These are phyloP conservation scores for Masnerella sp. DNA, from an alignment of 2,888 invertebrate species.

Conservation along the genomic window DNA sequence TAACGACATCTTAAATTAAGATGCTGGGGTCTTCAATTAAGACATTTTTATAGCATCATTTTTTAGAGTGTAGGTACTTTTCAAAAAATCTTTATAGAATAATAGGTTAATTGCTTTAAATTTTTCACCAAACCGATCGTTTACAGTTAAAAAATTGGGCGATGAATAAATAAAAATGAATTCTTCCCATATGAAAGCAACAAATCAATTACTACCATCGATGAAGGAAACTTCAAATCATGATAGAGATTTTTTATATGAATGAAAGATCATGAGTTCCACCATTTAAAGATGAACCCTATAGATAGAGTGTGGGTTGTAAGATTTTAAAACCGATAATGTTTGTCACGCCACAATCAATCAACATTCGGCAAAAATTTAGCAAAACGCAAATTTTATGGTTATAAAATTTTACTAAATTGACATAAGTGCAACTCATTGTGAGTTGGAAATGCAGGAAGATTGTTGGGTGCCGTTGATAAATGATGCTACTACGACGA, in stretches of 20 bases:
- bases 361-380: conserved; percentile 18
- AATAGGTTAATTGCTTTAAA: too few relatives aligned
- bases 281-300: conserved; percentile 1
- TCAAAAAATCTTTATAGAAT: too few relatives aligned
- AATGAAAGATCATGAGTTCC: conserved; percentile 39
- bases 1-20: too few relatives aligned
- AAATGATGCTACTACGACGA: conserved; percentile 73
- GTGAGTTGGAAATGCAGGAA: conserved; percentile 26
- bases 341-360: conserved; percentile 14
- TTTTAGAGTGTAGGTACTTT: too few relatives aligned
- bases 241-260: neutral
- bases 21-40: too few relatives aligned
- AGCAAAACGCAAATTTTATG: neutral
- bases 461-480: conserved; percentile 67
- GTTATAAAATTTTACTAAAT: conserved; percentile 10
- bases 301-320: conserved; percentile 1
- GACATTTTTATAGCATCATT: too few relatives aligned
- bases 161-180: conserved; percentile 25
- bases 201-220: conserved; percentile 35
- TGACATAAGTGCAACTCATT: conserved; percentile 33
- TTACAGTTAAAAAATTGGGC: conserved; percentile 33
- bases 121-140: neutral
- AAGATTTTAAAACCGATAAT: neutral
- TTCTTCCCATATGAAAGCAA: conserved; percentile 27
- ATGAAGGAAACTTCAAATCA: conserved; percentile 13